A percentile compares a stretch with the other conserved stretches of the same genome.
phyloP scores from a whole-genome alignment of 2,888 invertebrate genomes.

The Carpatolechia fugitivella region DNA sequence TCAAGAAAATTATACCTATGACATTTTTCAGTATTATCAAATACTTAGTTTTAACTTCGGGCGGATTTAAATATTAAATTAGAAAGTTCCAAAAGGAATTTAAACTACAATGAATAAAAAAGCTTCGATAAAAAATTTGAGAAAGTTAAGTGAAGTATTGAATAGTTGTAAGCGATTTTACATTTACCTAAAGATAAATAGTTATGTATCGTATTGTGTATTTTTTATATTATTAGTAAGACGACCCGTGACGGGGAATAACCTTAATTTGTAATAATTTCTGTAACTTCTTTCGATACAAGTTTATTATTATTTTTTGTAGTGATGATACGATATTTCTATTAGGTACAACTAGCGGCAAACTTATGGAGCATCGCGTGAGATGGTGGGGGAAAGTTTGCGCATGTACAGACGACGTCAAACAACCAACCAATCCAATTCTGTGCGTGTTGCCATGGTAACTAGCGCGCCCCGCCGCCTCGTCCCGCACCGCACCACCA shows the following conservation, averaged over 20 bases:
- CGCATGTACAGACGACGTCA: too few relatives aligned
- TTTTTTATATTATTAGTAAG: neutral
- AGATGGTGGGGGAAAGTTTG: too few relatives aligned
- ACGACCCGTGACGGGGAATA: neutral
- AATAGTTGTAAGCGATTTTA: slow-evolving; percentile 42
- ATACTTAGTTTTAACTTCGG: slow-evolving; percentile 21
- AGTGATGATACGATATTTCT: too few relatives aligned
- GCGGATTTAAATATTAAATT: slow-evolving; percentile 9
- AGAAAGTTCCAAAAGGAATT: slow-evolving; percentile 31
- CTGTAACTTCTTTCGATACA: too few relatives aligned
- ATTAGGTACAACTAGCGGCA: too few relatives aligned
- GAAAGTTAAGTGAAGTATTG: slow-evolving; percentile 39
- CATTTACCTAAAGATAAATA: slow-evolving; percentile 14
- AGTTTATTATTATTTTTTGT: too few relatives aligned
- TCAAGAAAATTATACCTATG: neutral
- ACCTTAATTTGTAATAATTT: too few relatives aligned
- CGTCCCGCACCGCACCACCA: too few relatives aligned
- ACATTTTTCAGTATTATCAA: neutral
- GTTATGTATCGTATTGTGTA: slow-evolving; percentile 13
- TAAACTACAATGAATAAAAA: slow-evolving; percentile 42
- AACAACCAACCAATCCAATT: too few relatives aligned
- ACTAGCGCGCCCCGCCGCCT: too few relatives aligned
- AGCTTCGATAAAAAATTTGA: slow-evolving; percentile 45
- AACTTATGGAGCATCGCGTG: too few relatives aligned
- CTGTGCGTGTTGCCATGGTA: too few relatives aligned